A percentile compares a stretch with the other conserved stretches of the same genome.
Evolutionary conservation across 2,113 vertebrate genomes (phyloP).

Genomic region (Neogobius melanostomus): DNA sequence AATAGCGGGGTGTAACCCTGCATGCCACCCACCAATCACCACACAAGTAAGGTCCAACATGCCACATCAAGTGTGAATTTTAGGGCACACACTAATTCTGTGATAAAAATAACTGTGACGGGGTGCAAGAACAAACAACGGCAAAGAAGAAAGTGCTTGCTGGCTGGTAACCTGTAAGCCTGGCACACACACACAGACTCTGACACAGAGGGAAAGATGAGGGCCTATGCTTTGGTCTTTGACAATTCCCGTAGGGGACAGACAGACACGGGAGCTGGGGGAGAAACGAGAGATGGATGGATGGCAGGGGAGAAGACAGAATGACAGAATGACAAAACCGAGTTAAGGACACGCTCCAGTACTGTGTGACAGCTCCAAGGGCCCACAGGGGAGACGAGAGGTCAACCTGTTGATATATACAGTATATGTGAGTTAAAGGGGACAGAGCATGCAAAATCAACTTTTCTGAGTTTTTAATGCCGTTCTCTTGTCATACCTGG

Average conservation of each 20-base stretch:
- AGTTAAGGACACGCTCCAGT: slow-evolving; percentile 67
- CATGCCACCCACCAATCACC: too few species aligned
- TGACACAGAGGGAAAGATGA: slow-evolving; percentile 35
- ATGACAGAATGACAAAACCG: slow-evolving; percentile 74
- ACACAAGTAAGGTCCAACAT: too few species aligned
- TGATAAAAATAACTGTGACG: background rate
- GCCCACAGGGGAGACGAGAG: slow-evolving; percentile 43
- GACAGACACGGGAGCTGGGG: slow-evolving; percentile 27
- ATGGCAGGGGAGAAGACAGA: slow-evolving; percentile 59
- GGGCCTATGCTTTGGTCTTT: slow-evolving; percentile 48
- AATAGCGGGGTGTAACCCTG: too few species aligned
- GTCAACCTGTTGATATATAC: slow-evolving; percentile 32
- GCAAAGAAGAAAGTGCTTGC: background rate
- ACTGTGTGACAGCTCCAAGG: slow-evolving; percentile 59
- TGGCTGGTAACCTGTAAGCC: slow-evolving; percentile 76
- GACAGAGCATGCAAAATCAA: background rate
- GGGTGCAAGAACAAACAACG: background rate
- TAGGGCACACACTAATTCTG: background rate
- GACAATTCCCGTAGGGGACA: slow-evolving; percentile 47
- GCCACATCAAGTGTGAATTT: too few species aligned
- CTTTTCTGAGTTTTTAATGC: slow-evolving; percentile 35
- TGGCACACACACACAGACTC: slow-evolving; percentile 27
- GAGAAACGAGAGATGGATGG: slow-evolving; percentile 38
- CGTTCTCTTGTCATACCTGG: too few species aligned
- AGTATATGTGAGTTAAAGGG: too few species aligned